phyloP scores from a whole-genome alignment of 2,113 vertebrate species.

The Erythrocercus mccallii region DNA sequence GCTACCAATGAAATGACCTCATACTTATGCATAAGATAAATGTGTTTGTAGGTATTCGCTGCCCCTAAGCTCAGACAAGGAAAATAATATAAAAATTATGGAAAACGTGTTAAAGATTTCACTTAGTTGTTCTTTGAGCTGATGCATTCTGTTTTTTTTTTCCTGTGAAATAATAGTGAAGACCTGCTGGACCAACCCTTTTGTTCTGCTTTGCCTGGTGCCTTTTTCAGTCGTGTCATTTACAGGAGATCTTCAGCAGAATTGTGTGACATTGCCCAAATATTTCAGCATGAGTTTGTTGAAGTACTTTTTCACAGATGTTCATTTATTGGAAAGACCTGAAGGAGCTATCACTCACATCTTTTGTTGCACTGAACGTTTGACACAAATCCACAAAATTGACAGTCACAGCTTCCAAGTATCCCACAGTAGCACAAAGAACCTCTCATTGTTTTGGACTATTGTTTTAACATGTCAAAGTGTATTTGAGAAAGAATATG shows the following conservation, averaged over 20 bases:
- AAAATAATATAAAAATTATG: neutral
- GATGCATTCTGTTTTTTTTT: neutral
- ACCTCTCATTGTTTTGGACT: neutral
- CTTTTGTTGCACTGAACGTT: neutral
- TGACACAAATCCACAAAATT: slow-evolving; percentile 27
- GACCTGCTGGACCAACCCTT: neutral
- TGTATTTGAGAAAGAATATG: slow-evolving; percentile 36
- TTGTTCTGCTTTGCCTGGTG: neutral
- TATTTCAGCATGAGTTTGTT: neutral
- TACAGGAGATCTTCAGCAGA: neutral
- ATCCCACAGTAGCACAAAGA: neutral
- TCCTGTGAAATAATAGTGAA: neutral
- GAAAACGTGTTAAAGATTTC: neutral
- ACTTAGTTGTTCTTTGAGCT: neutral
- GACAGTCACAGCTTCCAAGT: neutral
- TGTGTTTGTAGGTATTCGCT: neutral
- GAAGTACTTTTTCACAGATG: neutral
- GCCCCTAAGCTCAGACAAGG: neutral
- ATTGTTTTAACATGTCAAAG: slow-evolving; percentile 36
- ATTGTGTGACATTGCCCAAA: neutral
- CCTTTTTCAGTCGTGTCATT: neutral
- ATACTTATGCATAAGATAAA: neutral
- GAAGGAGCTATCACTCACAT: neutral
- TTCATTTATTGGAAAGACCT: neutral
- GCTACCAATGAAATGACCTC: neutral